Conservation (phyloP, 2,888 invertebrate species). For the Callyntrura guangdongensis region DNA sequence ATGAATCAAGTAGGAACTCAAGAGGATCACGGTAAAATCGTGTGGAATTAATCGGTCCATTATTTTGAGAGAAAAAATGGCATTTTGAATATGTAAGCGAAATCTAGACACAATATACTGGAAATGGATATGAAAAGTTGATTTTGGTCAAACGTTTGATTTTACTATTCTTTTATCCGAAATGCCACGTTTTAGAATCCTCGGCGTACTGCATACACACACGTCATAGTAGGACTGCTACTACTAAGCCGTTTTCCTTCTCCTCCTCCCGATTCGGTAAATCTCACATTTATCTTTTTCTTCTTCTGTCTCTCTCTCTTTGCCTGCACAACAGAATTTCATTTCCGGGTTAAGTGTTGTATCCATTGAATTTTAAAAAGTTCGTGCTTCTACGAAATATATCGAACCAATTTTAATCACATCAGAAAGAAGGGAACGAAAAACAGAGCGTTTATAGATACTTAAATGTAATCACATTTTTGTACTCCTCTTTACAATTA, state of each 20-base stretch:
- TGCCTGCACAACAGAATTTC: constrained; percentile 79
- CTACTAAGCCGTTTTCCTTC: too few species aligned
- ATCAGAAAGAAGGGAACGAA: constrained; percentile 42
- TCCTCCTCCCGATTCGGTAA: constrained; percentile 35
- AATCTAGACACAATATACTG: constrained; percentile 51
- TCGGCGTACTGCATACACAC: not conserved
- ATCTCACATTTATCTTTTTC: constrained; percentile 71
- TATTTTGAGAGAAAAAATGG: constrained; percentile 68
- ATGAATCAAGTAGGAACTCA: constrained; percentile 48
- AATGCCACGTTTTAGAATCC: constrained; percentile 52
- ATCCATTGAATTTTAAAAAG: constrained; percentile 77
- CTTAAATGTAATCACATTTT: constrained; percentile 67
- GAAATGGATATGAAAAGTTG: constrained; percentile 53
- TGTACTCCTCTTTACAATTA: constrained; percentile 34
- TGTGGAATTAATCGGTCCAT: constrained; percentile 77
- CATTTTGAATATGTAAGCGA: constrained; percentile 59
- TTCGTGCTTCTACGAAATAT: constrained; percentile 60
- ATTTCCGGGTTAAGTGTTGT: constrained; percentile 83
- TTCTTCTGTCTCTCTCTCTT: constrained; percentile 51
- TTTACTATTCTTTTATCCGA: constrained; percentile 62
- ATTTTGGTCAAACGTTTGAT: constrained; percentile 72
- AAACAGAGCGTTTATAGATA: constrained; percentile 61
- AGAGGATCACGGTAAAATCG: constrained; percentile 75
- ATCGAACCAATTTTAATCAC: constrained; percentile 69
- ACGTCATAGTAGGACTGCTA: not conserved